Base-by-base conservation (phyloP, 2,113 vertebrate genomes). In the Neofelis nebulosa region DNA sequence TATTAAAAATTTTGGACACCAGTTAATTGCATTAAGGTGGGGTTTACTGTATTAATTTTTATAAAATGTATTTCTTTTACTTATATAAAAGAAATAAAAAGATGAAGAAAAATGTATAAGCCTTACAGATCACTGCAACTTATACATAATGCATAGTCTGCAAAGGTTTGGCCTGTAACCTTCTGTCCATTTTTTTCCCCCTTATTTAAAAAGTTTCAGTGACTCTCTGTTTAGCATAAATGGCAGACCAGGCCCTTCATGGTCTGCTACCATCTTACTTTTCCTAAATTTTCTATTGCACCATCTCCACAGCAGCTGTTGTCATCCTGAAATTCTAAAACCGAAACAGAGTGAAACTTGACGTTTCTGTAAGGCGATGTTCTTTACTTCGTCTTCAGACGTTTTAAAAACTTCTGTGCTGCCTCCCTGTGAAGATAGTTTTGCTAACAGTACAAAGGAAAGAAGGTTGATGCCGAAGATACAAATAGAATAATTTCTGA, bases 371-470 rank as follows among this genome's bases (percentile, higher is more conserved):
- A 14, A 45, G 69, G 68, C 3, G 3, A 3, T 83, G 25, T 82
- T 55, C 3, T 88, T 38, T 86, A 14, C 4, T 74, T 92, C 6
- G 36, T 73, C 25, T 66, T 23, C 25, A 84, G 57, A 61, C 21
- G 23, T 61, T 25, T 61, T 7, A 61, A 61, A 61, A 19, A 61
- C 45, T 45, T 7, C 11, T 82, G 12, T 65, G 52, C 19, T 61
- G 19, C 12, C 18, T 78, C 9, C 84, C 38, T 45, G 1, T 69
- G 57, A 96, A 97, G 97, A 78, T 92, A 69, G 71, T 69, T 92
- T 81, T 38, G 5, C 8, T 73, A 68, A 89, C 19, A 69, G 27
- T 33, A 76, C 5, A 93, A 85, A 90, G 80, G 52, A 83, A 81
- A 9, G 10, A 88, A 65, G 8, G 25, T 38, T 71, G 76, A 8